Conservation (phyloP, 2,888 invertebrate species). For the Xestobium rufovillosum region DNA sequence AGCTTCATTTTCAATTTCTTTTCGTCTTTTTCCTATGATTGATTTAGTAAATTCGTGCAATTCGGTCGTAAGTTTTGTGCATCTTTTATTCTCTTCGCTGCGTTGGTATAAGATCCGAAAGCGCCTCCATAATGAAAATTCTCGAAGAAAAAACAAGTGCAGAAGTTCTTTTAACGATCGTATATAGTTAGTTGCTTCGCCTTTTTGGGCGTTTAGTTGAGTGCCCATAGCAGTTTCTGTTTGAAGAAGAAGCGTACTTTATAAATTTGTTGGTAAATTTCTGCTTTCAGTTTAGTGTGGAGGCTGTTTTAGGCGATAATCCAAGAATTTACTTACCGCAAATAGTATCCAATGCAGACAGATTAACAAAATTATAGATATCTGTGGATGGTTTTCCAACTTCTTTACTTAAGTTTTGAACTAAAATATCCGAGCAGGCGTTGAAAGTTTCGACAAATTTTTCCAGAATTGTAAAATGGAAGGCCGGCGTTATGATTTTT, state of each 20-base stretch:
- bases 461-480: slow-evolving; percentile 32
- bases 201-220: slow-evolving; percentile 40
- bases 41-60: slow-evolving; percentile 50
- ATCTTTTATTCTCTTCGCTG: slow-evolving; percentile 40
- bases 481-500: slow-evolving; percentile 33
- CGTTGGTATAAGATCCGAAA: no score
- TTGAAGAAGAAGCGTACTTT: no score
- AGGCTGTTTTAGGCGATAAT: no score
- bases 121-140: slow-evolving; percentile 30
- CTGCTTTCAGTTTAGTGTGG: no score
- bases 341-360: slow-evolving; percentile 29
- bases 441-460: slow-evolving; percentile 30
- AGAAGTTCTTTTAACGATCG: slow-evolving; percentile 35
- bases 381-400: slow-evolving; percentile 19
- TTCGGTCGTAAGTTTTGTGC: slow-evolving; percentile 43
- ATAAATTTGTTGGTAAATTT: no score
- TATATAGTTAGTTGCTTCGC: slow-evolving; percentile 43
- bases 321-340: slow-evolving; percentile 29
- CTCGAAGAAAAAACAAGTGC: slow-evolving; percentile 28
- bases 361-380: slow-evolving; percentile 25
- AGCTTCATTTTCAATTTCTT: slow-evolving; percentile 22
- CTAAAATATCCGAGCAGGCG: slow-evolving; percentile 26
- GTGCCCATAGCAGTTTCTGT: slow-evolving; percentile 56
- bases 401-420: slow-evolving; percentile 24
- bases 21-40: slow-evolving; percentile 47